Evolutionary conservation across 2,888 invertebrate species (phyloP).

Genomic region (Scrobipalpa atriplicella): DNA sequence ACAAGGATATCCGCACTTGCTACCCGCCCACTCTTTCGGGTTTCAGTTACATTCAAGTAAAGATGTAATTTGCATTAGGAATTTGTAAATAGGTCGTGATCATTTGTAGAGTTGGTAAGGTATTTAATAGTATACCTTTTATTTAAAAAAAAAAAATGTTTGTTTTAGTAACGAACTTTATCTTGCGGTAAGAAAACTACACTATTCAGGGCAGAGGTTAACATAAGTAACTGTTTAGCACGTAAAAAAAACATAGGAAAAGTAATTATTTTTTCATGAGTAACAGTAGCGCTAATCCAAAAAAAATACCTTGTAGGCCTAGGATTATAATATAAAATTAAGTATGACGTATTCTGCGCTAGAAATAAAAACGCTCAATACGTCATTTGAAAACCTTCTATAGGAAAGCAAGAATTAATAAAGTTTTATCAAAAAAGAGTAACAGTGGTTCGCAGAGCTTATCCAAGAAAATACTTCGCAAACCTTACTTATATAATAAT

Average conservation of each 20-base stretch:
- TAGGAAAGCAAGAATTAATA: too few relatives aligned
- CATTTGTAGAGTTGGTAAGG: background rate
- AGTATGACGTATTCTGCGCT: background rate
- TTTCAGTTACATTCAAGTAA: conserved; percentile 24
- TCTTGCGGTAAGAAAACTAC: too few relatives aligned
- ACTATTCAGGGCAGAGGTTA: too few relatives aligned
- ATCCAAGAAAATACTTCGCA: background rate
- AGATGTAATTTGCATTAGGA: conserved; percentile 7
- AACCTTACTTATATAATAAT: too few relatives aligned
- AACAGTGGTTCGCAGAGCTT: background rate
- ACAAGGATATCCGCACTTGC: conserved; percentile 30
- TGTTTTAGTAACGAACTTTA: too few relatives aligned
- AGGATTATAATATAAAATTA: background rate
- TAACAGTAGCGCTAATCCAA: background rate
- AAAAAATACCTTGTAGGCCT: background rate
- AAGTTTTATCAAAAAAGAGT: background rate
- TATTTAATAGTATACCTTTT: too few relatives aligned
- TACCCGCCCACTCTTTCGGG: conserved; percentile 26
- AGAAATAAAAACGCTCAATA: background rate
- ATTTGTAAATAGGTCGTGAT: background rate
- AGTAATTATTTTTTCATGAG: too few relatives aligned
- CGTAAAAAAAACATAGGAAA: too few relatives aligned
- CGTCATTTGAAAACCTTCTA: too few relatives aligned
- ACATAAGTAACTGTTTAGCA: too few relatives aligned
- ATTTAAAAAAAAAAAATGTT: too few relatives aligned